phyloP scores from a whole-genome alignment of 2,113 vertebrate species.

The Xyrauchen texanus region DNA sequence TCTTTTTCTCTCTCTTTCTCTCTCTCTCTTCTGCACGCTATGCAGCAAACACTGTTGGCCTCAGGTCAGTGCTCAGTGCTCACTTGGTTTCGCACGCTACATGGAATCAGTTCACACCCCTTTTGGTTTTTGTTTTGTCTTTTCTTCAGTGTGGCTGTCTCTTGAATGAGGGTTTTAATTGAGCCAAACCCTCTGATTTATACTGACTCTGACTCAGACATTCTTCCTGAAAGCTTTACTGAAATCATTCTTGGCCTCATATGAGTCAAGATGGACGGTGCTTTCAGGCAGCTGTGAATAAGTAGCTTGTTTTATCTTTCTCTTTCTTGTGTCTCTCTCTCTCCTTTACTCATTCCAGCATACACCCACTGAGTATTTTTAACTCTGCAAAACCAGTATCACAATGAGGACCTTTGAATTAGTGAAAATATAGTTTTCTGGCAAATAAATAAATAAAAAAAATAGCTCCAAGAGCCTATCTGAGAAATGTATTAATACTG shows the following conservation, averaged over 20 bases:
- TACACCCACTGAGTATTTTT: constrained; percentile 48
- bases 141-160: not conserved
- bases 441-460: too few species aligned
- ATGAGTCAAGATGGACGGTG: not conserved
- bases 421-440: constrained; percentile 20
- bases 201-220: constrained; percentile 12
- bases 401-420: constrained; percentile 33
- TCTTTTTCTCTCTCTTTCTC: not conserved
- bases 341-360: constrained; percentile 9
- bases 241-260: constrained; percentile 28
- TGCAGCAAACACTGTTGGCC: constrained; percentile 19
- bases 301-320: constrained; percentile 29
- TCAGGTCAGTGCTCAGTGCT: constrained; percentile 22
- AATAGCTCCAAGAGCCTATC: not conserved
- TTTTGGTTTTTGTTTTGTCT: not conserved
- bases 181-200: constrained; percentile 22
- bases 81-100: constrained; percentile 30
- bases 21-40: not conserved
- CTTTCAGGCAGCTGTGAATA: constrained; percentile 37
- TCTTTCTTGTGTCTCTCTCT: not conserved
- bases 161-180: not conserved
- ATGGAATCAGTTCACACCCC: not conserved
- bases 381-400: constrained; percentile 40
- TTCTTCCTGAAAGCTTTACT: constrained; percentile 20
- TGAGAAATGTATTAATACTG: not conserved